Evolutionary conservation across 2,797 vertebrate genomes (phyloP), one percentile per base, ranked within the genome.

Genomic region (Coracias cyanogaster): DNA sequence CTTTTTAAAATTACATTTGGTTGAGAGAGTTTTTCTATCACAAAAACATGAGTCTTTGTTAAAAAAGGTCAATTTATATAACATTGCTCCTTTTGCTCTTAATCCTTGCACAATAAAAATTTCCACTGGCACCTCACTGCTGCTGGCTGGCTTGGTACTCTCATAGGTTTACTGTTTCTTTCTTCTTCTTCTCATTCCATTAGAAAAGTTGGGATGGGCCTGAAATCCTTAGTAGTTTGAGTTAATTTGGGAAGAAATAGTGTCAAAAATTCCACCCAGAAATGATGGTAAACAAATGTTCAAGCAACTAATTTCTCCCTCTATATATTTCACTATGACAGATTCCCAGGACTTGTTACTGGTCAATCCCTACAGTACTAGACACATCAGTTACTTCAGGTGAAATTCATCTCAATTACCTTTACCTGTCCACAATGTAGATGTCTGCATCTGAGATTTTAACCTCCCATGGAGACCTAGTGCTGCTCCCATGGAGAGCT

Each of bases 241-340:
- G 41, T 61, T 95, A 90, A 86, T 92, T 91, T 92, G 35, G 26
- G 82, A 93, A 81, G 26, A 88, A 88, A 90, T 25, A 46, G 62
- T 54, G 15, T 94, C 46, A 82, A 55, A 92, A 92, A 80, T 87
- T 94, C 81, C 66, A 89, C 22, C 10, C 67, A 92, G 66, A 94
- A 86, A 79, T 70, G 4, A 86, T 72, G 62, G 51, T 95, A 76
- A 95, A 92, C 62, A 92, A 93, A 96, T 61, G 74, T 60, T 79
- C 77, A 86, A 66, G 45, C 77, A 86, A 86, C 21, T 45, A 72
- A 77, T 90, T 89, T 89, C 67, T 89, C 51, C 51, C 28, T 85
- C 83, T 82, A 66, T 77, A 92, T 86, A 80, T 80, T 92, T 89
- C 43, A 72, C 73, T 62, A 10, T 82, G 78, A 29, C 55, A 73